Percentiles rank a stretch among this genome's conserved stretches.
Evolutionary conservation across 2,113 vertebrate genomes (phyloP).

Genomic region (Neoarius graeffei): DNA sequence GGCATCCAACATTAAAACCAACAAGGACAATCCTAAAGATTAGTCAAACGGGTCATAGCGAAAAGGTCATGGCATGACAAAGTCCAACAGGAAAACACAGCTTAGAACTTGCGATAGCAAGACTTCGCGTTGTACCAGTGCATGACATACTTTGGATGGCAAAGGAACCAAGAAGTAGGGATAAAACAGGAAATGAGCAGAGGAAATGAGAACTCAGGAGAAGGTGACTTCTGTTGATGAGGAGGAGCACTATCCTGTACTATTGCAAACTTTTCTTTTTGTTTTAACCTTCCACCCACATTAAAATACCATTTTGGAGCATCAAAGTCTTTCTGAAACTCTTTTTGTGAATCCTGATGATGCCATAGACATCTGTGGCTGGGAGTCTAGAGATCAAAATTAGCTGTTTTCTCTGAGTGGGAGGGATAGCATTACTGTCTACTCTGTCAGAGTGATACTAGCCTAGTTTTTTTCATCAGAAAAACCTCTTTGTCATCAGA

Average conservation of each 20-base stretch:
- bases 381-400: not conserved
- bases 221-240: not conserved
- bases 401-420: not conserved
- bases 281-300: not conserved
- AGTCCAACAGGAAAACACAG: not conserved
- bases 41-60: not conserved
- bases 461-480: not conserved
- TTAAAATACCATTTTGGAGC: not conserved
- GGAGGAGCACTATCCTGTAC: not conserved
- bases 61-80: not conserved
- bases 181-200: conserved; percentile 1
- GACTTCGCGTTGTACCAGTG: not conserved
- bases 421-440: not conserved
- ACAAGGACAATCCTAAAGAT: not conserved
- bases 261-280: not conserved
- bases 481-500: not conserved
- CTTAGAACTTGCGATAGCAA: not conserved
- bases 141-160: not conserved
- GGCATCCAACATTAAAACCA: not conserved
- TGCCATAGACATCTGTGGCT: not conserved
- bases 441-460: not conserved
- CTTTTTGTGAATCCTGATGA: not conserved
- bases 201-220: not conserved
- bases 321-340: not conserved
- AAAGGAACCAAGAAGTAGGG: not conserved